A percentile compares a stretch with the other conserved stretches of the same genome.
Evolutionary conservation across 2,113 vertebrate species (phyloP).

Genomic region (Corvus moneduloides): DNA sequence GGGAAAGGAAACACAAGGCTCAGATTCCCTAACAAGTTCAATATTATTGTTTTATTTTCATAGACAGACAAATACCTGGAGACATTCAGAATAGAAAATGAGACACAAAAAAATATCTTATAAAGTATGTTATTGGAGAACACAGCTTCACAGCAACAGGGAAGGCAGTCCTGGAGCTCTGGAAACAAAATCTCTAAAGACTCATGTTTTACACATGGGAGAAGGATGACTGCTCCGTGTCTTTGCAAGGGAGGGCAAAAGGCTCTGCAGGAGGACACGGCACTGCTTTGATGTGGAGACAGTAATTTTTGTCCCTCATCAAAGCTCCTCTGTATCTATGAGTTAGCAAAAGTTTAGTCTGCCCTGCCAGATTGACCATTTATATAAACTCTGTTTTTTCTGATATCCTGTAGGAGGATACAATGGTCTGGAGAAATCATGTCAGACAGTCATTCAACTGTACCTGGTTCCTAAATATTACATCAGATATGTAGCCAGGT

Average conservation of each 20-base stretch:
- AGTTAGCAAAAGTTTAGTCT: not conserved
- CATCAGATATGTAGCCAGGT: not conserved
- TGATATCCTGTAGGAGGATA: not conserved
- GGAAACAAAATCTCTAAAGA: not conserved
- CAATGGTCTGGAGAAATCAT: not conserved
- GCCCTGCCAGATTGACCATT: not conserved
- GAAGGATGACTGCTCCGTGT: not conserved
- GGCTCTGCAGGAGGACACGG: not conserved
- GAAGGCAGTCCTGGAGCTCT: not conserved
- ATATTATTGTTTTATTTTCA: not conserved
- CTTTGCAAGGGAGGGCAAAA: not conserved
- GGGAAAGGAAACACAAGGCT: not conserved
- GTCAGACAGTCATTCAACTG: not conserved
- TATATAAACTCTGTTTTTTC: not conserved
- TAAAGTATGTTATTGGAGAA: not conserved
- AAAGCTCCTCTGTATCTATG: not conserved
- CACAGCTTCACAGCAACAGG: not conserved
- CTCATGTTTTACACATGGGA: not conserved
- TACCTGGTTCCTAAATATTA: not conserved
- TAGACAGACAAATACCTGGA: not conserved
- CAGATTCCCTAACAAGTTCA: not conserved
- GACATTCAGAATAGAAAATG: conserved; percentile 11
- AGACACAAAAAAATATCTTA: not conserved
- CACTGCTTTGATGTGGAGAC: not conserved
- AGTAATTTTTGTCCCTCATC: not conserved